phyloP scores from a whole-genome alignment of 2,888 invertebrate species.

The Muschampia staudingeri region DNA sequence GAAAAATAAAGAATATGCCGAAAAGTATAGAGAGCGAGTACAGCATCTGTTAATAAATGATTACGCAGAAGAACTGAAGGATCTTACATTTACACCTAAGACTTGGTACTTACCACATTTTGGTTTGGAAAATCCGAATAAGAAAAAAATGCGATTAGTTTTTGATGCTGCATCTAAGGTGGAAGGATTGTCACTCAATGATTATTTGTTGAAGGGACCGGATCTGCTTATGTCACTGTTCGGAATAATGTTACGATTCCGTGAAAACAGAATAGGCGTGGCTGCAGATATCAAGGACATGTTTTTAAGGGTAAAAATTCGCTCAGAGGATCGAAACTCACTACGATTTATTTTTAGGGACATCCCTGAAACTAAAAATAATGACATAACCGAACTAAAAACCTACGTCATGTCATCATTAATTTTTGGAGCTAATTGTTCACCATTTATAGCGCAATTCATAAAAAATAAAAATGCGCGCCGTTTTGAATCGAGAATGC shows the following conservation, averaged over 20 bases:
- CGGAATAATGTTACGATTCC: conserved; percentile 73
- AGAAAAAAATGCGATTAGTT: conserved; percentile 63
- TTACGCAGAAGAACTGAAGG: conserved; percentile 56
- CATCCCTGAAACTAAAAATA: neutral
- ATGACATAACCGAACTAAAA: neutral
- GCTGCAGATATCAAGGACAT: conserved; percentile 62
- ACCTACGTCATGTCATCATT: conserved; percentile 47
- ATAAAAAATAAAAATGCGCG: conserved; percentile 60
- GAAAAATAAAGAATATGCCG: conserved; percentile 31
- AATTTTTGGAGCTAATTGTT: conserved; percentile 54
- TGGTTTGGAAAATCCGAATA: conserved; percentile 50
- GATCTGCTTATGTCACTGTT: conserved; percentile 69
- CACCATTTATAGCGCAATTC: conserved; percentile 60
- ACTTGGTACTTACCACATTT: conserved; percentile 68
- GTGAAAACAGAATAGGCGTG: conserved; percentile 69
- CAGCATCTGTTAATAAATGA: conserved; percentile 63
- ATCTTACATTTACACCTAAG: neutral
- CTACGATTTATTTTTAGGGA: conserved; percentile 25
- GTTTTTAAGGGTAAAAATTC: conserved; percentile 59
- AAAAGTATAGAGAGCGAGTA: conserved; percentile 61
- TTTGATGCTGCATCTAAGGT: conserved; percentile 63
- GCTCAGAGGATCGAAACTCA: conserved; percentile 53
- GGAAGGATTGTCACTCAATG: conserved; percentile 61
- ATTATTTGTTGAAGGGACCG: conserved; percentile 65
- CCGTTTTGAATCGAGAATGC: conserved; percentile 32